These are phyloP conservation scores for Peromyscus aztecus DNA, from an alignment of 2,797 vertebrate species.

Conservation along the genomic window DNA sequence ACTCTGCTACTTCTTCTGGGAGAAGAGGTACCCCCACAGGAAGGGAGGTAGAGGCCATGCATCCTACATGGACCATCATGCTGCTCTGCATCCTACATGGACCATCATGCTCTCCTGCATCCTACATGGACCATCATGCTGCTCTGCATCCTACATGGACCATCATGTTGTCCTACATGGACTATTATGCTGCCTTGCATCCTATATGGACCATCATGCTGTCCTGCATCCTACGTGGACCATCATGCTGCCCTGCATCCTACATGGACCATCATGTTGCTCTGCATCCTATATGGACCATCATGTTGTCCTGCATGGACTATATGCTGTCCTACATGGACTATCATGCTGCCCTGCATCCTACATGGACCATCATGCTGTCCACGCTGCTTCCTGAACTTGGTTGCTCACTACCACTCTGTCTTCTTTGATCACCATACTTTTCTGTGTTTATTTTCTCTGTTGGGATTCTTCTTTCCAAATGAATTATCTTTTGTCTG, in stretches of 20 bases:
- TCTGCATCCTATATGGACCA: no score
- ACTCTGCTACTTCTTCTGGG: background rate
- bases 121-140: no score
- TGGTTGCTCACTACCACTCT: background rate
- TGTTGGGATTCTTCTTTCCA: background rate
- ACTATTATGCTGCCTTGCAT: no score
- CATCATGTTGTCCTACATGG: background rate
- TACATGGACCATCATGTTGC: no score
- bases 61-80: no score
- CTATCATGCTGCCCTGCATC: no score
- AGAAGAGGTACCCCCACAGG: background rate
- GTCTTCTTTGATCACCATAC: background rate
- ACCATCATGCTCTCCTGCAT: background rate
- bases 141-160: no score
- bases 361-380: background rate
- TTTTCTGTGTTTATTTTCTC: conserved; percentile 50
- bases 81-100: no score
- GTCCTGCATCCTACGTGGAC: background rate
- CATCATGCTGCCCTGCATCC: background rate
- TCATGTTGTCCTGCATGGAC: background rate
- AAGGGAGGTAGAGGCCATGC: fast-evolving
- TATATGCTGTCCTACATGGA: no score
- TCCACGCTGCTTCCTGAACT: background rate
- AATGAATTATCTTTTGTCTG: background rate
- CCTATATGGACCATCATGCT: no score